Base-by-base conservation (phyloP, 2,888 invertebrate species). In the Coenonympha glycerion region DNA sequence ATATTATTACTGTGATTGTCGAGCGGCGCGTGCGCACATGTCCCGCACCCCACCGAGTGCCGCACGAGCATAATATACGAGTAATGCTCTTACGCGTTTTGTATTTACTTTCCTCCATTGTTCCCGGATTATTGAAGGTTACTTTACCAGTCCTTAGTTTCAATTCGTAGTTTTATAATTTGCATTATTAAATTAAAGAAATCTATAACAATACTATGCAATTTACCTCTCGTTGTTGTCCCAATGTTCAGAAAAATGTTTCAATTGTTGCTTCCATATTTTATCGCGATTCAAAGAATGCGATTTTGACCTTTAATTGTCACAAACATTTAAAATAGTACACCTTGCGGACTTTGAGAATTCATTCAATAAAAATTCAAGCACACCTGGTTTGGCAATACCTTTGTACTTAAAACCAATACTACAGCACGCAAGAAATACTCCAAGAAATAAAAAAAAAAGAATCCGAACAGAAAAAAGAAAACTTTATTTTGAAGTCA, bases 1-100 rank as follows among this genome's bases (percentile, higher is more conserved):
- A 81, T 86, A 87, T 86, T 86, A 87, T 87, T 87, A 86, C 84
- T 76, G 73, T 80, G 84, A 84, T 84, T 83, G 82, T 72, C 64
- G 71, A 63, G 54, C 72, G 81, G 65, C 86, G 86, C 81, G 79
- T 81, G 86, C 85, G 85, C 87, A 86, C 83, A 85, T 85, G 85
- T 79, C 85, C 75, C 71, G 69, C 75, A 69, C 73, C 78, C 80
- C 77, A 66, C 69, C 63, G 65, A 68, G 65, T 69, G n/a, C n/a
- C n/a, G n/a, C n/a, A n/a, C 69, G 68, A 61, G 66, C 69, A 69
- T 67, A 70, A 66, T 72, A 71, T n/a, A n/a, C n/a, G n/a, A n/a
- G n/a, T 76, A 80, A 81, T 80, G 76, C 81, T 82, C 78, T 79
- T 82, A 79, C 79, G 70, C 69, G 71, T 79, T 78, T 72, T 73